Percentiles rank a stretch among this genome's conserved stretches.
These are phyloP conservation scores for Psylliodes chrysocephalus DNA, from an alignment of 2,888 invertebrate species.

Conservation along the genomic window DNA sequence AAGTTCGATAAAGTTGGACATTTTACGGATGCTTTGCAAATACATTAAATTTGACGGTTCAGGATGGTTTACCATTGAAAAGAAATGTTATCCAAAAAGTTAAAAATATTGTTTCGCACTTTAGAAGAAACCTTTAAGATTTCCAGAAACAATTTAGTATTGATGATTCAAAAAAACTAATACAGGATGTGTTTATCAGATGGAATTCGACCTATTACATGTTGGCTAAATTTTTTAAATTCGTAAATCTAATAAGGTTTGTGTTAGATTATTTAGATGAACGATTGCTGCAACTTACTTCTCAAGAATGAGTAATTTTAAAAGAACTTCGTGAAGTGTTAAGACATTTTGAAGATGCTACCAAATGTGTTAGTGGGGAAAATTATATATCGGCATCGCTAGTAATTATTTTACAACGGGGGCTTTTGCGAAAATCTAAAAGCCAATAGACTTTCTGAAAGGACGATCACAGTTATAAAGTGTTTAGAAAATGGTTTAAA, in stretches of 20 bases:
- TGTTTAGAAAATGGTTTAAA: slow-evolving; percentile 20
- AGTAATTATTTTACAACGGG: not conserved
- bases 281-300: slow-evolving; percentile 7
- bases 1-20: slow-evolving; percentile 14
- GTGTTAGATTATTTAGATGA: slow-evolving; percentile 21
- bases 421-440: too few relatives aligned
- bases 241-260: slow-evolving; percentile 23
- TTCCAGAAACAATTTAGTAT: slow-evolving; percentile 22
- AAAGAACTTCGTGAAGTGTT: slow-evolving; percentile 24
- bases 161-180: slow-evolving; percentile 26
- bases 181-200: slow-evolving; percentile 25
- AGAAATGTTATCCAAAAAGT: slow-evolving; percentile 9
- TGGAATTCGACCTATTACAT: slow-evolving; percentile 33
- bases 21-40: slow-evolving; percentile 27
- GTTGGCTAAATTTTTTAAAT: slow-evolving; percentile 14
- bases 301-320: slow-evolving; percentile 27
- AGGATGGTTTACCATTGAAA: not conserved
- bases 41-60: slow-evolving; percentile 22
- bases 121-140: slow-evolving; percentile 27
- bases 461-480: too few relatives aligned
- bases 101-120: slow-evolving; percentile 28
- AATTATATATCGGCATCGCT: slow-evolving; percentile 1
- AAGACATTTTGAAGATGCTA: slow-evolving; percentile 13
- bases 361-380: slow-evolving; percentile 29
- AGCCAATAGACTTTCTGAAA: not conserved